phyloP scores from a whole-genome alignment of 2,888 invertebrate genomes.

The Clitarchus hookeri region DNA sequence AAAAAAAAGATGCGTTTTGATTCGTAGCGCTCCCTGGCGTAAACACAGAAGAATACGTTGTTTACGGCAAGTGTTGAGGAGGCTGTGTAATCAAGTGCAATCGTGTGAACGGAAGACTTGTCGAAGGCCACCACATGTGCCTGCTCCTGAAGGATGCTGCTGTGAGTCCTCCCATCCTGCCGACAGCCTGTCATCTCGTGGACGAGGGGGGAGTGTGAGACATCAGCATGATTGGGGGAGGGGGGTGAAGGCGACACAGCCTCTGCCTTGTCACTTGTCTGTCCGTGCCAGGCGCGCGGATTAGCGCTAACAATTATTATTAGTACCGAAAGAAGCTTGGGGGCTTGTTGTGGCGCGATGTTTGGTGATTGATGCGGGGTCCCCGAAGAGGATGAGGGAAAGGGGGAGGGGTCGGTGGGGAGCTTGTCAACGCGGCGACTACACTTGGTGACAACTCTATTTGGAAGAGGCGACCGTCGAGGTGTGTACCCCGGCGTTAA shows the following conservation, averaged over 20 bases:
- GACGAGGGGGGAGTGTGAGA: neutral
- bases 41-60: neutral
- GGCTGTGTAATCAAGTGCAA: neutral
- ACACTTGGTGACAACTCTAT: constrained; percentile 14
- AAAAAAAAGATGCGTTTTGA: neutral
- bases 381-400: neutral
- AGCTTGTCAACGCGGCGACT: neutral
- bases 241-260: neutral
- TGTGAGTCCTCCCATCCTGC: constrained; percentile 15
- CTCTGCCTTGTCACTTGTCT: neutral
- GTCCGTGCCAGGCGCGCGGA: neutral
- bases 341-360: neutral
- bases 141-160: constrained; percentile 15
- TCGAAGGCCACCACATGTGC: neutral
- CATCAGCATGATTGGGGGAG: neutral
- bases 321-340: neutral
- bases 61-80: constrained; percentile 1
- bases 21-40: neutral
- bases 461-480: neutral
- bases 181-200: constrained; percentile 15
- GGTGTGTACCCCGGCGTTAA: neutral
- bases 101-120: neutral
- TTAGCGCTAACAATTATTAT: constrained; percentile 14
- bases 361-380: neutral
- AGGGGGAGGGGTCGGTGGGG: neutral